Conservation (phyloP, 2,797 vertebrate genomes). For the Tenualosa thibaudeaui region DNA sequence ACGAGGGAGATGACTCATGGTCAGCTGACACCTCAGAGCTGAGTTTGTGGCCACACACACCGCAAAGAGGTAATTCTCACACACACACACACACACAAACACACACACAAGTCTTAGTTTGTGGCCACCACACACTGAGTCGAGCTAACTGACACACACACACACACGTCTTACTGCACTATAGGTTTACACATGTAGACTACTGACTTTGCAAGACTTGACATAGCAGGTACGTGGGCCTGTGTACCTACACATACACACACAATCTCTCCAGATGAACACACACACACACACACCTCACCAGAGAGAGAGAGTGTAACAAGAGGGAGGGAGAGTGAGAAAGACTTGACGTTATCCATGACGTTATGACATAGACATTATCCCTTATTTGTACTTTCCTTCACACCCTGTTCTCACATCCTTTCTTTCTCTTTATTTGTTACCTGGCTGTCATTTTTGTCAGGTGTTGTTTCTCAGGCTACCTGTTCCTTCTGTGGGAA, state of each 20-base stretch:
- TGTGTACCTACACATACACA: too few relatives aligned
- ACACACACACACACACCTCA: too few relatives aligned
- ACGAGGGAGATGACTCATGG: background rate
- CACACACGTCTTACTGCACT: background rate
- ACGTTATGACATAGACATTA: too few relatives aligned
- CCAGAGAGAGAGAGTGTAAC: too few relatives aligned
- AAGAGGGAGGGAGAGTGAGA: too few relatives aligned
- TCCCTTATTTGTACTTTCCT: too few relatives aligned
- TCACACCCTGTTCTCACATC: background rate
- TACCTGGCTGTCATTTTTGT: conserved; percentile 26
- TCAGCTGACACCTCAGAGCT: conserved; percentile 5
- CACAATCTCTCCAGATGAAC: too few relatives aligned
- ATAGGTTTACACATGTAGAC: too few relatives aligned
- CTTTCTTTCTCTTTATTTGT: background rate
- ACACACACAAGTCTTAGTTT: conserved; percentile 19
- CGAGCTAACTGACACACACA: conserved; percentile 24
- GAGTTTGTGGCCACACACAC: background rate
- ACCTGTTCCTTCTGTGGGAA: conserved; percentile 51
- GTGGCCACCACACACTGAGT: background rate
- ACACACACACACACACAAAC: conserved; percentile 13
- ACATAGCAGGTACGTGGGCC: too few relatives aligned
- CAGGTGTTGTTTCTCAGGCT: background rate
- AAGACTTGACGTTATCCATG: too few relatives aligned
- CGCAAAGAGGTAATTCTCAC: background rate
- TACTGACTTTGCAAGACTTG: too few relatives aligned